Conservation (phyloP, 2,888 invertebrate genomes). For the Thera obeliscata region DNA sequence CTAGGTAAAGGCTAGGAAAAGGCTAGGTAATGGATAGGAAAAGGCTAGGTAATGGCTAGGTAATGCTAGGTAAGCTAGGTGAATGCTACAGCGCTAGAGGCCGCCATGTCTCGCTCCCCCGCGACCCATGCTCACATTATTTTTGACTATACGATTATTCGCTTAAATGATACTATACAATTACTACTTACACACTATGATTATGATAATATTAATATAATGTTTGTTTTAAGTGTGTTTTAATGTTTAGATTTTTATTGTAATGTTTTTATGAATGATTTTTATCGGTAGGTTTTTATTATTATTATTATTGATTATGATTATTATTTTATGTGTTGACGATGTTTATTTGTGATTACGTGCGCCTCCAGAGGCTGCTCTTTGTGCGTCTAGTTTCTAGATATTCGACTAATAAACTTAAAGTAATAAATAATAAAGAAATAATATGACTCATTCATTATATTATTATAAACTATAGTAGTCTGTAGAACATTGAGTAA, state of each 20-base stretch:
- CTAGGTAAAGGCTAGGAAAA: slow-evolving; percentile 1
- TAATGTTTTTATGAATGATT: slow-evolving; percentile 85
- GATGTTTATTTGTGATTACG: slow-evolving; percentile 83
- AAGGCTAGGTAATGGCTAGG: slow-evolving; percentile 3
- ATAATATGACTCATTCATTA: slow-evolving; percentile 82
- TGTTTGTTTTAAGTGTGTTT: slow-evolving; percentile 85
- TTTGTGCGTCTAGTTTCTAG: slow-evolving; percentile 72
- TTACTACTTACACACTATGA: slow-evolving; percentile 82
- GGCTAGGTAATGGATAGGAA: slow-evolving; percentile 2
- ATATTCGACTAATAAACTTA: slow-evolving; percentile 78
- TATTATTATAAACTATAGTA: slow-evolving; percentile 80
- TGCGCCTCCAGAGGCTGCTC: slow-evolving; percentile 79
- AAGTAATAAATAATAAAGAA: slow-evolving; percentile 75
- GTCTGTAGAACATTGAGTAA: slow-evolving; percentile 83
- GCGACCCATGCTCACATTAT: slow-evolving; percentile 80
- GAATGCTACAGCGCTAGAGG: slow-evolving; percentile 11
- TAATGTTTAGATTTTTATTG: slow-evolving; percentile 85
- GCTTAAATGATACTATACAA: slow-evolving; percentile 81
- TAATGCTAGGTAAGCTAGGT: slow-evolving; percentile 8
- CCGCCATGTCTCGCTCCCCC: slow-evolving; percentile 65
- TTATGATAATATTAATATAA: slow-evolving; percentile 84
- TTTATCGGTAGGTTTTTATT: slow-evolving; percentile 81
- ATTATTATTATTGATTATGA: slow-evolving; percentile 79
- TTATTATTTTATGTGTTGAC: slow-evolving; percentile 85
- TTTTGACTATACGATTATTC: slow-evolving; percentile 84